Evolutionary conservation across 2,113 vertebrate species (phyloP), one percentile per base, ranked within the genome.

Genomic region (Myotis lucifugus): DNA sequence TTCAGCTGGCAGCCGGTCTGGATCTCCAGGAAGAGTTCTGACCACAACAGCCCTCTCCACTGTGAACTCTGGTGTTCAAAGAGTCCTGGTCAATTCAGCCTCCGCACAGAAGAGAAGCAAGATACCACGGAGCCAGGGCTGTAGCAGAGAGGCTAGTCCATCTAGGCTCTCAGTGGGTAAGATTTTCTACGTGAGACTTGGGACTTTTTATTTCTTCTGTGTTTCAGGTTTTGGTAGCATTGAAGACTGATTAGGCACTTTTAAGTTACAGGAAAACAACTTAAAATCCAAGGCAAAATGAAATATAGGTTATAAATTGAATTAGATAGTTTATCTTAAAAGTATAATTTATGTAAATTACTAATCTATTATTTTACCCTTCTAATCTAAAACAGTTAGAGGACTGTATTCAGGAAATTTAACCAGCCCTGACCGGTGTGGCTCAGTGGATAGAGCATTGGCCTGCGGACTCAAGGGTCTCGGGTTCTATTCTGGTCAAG

Each of bases 41-140:
- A 98, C 99, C 46, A 99, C 98, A 6, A 99, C 99, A 2, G 98
- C 99, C 5, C 98, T 99, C 95, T 99, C 99, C 92, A 99, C 99
- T 73, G 94, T 99, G 98, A 99, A 98, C 98, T 98, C 99, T 0
- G 99, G 99, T 88, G 98, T 99, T 90, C 99, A 99, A 90, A 98
- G 99, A 79, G 99, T 99, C 40, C 97, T 99, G 66, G 98, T 99
- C 3, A 98, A 85, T 73, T 98, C 98, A n/a, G 98, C 99, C 76
- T 72, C 99, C 32, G 98, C 98, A 27, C 99, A 99, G 84, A 99
- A 99, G 42, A 98, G 99, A 89, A 99, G 99, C 98, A 99, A 99
- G 97, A 99, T 99, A 94, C 99, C 99, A 2, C 98, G 99, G 92
- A 99, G 99, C 97, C 99, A 99, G 97, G 99, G 99, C 76, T 99